Percentiles rank a stretch among this genome's conserved stretches.
These are phyloP conservation scores for Camelus dromedarius DNA, from an alignment of 2,113 vertebrate genomes.

Conservation along the genomic window DNA sequence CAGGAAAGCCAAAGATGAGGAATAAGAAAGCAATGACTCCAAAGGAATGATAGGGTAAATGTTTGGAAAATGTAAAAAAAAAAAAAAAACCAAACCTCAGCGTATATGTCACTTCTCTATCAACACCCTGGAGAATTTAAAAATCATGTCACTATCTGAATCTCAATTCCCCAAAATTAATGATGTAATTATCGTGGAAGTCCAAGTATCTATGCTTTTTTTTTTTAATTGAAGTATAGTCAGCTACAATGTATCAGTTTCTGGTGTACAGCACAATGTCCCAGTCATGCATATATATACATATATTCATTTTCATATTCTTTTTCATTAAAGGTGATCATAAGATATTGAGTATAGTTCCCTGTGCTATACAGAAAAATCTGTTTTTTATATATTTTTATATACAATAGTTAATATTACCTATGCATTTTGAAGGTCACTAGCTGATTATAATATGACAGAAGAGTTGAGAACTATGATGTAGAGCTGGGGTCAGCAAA, in stretches of 20 bases:
- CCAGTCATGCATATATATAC: too few relatives aligned
- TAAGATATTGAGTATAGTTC: too few relatives aligned
- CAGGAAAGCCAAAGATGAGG: neutral
- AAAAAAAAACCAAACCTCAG: neutral
- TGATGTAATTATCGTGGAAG: neutral
- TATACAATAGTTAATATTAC: neutral
- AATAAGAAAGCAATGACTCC: neutral
- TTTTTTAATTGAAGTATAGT: too few relatives aligned
- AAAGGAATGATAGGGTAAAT: neutral
- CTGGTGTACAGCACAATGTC: too few relatives aligned
- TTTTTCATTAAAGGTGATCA: too few relatives aligned
- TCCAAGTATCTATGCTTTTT: neutral
- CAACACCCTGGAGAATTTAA: neutral
- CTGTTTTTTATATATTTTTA: too few relatives aligned
- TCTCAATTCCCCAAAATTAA: neutral
- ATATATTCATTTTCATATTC: too few relatives aligned
- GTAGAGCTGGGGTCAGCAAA: neutral
- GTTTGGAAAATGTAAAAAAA: neutral
- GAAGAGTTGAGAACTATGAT: neutral
- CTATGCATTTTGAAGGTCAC: neutral
- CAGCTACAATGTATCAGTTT: too few relatives aligned
- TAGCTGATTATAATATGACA: neutral
- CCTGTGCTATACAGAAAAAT: too few relatives aligned
- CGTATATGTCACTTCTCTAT: neutral
- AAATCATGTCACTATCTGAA: neutral